Evolutionary conservation across 64 coral and sea anemone genomes (phyloP), one percentile per base, ranked within the genome.

Genomic region (Hydrozoanthus tunicans): DNA sequence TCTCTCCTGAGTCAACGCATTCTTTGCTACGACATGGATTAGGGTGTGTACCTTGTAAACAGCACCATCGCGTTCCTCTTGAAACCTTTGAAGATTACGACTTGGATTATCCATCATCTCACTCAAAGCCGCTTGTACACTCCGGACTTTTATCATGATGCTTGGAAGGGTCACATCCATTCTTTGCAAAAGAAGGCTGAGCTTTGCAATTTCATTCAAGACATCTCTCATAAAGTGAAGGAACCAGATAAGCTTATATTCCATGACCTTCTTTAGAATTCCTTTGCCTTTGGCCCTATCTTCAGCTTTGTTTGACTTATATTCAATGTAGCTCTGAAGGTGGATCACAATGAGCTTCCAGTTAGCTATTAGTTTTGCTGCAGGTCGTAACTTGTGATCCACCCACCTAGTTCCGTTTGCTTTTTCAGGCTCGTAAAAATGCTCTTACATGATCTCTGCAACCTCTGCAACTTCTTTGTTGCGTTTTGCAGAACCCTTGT

Each of bases 281-380:
- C 82, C 64, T 86, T 85, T 85, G 82, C 82, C 63, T 85, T 85
- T 85, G 82, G 82, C 63, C 82, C 82, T 69, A 62, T 85, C 59
- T 85, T 85, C 63, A 85, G 82, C 82, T 86, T 85, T 85, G 63
- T 67, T 85, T 88, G 84, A 88, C 84, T 88, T 88, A 88, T 88
- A 64, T 88, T 73, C 84, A 88, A 88, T 88, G 84, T 88, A 88
- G 84, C 66, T 88, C 84, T 88, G 84, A 88, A 88, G 84, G 84
- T 88, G 84, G 67, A 88, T 88, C 84, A 88, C 84, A 74, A 73
- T 88, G 84, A 88, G 84, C 84, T 88, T 88, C 62, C 63, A 86
- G 82, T 86, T 86, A 85, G 82, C 82, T 85, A 65, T 85, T 65
- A 85, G 20, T 9, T 65, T 85, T 60, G 63, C 9, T 85, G 82